Conservation (phyloP, 2,888 invertebrate genomes). For the Bruchidius siliquastri region DNA sequence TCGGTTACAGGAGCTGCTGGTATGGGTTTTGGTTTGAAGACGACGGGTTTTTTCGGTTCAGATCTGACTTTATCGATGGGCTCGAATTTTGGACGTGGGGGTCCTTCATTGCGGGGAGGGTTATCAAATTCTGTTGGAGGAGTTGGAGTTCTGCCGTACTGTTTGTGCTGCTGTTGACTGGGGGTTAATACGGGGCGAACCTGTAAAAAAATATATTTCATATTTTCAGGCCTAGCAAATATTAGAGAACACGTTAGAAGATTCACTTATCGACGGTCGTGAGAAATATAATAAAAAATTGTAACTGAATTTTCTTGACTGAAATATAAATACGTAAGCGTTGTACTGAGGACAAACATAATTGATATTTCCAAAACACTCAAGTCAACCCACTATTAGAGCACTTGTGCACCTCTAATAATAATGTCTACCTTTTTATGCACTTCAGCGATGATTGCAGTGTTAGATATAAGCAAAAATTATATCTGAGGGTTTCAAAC, state of each 20-base stretch:
- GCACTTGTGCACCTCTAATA: no score
- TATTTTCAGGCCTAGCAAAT: not conserved
- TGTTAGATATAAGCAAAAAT: no score
- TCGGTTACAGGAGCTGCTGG: conserved; percentile 39
- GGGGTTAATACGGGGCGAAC: conserved; percentile 53
- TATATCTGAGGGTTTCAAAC: no score
- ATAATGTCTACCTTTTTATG: no score
- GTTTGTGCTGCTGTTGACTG: conserved; percentile 46
- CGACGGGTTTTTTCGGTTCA: conserved; percentile 41
- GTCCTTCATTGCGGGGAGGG: conserved; percentile 45
- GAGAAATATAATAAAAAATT: no score
- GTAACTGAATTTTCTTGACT: no score
- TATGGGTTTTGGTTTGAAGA: conserved; percentile 54
- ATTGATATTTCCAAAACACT: no score
- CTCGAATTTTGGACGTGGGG: conserved; percentile 55
- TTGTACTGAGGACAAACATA: no score
- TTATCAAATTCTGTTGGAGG: conserved; percentile 58
- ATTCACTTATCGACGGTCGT: not conserved
- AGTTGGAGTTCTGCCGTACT: conserved; percentile 51
- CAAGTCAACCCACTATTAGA: no score
- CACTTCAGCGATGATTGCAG: no score
- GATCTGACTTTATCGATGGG: conserved; percentile 51
- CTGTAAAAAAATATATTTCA: not conserved
- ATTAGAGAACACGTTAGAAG: not conserved
- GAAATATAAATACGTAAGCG: no score